Percentiles rank a stretch among this genome's conserved stretches.
Evolutionary conservation across 2,888 invertebrate species (phyloP).

Genomic region (Tridacna crocea): DNA sequence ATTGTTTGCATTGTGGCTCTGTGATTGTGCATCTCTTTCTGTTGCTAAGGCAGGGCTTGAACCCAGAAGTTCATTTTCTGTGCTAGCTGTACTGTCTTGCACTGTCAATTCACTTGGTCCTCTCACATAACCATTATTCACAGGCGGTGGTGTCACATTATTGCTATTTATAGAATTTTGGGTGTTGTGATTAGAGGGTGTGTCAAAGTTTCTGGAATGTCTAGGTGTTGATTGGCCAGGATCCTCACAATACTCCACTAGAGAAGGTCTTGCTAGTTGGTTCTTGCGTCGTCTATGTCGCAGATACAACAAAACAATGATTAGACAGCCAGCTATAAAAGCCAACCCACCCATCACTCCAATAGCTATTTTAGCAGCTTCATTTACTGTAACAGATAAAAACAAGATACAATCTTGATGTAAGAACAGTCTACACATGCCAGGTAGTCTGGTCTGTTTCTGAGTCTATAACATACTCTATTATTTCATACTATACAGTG

Average conservation of each 20-base stretch:
- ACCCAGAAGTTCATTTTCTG: background rate
- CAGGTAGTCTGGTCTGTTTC: too few species aligned
- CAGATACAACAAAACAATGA: slow-evolving; percentile 41
- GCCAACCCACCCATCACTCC: slow-evolving; percentile 55
- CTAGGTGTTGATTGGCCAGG: slow-evolving; percentile 29
- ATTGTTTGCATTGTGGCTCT: background rate
- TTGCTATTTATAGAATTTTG: slow-evolving; percentile 5
- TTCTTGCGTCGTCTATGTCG: slow-evolving; percentile 33
- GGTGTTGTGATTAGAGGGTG: background rate
- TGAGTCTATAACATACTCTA: too few species aligned
- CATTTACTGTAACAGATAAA: slow-evolving; percentile 55
- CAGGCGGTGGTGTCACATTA: background rate
- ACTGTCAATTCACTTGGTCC: background rate
- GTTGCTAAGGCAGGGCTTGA: background rate
- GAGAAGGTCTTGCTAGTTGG: slow-evolving; percentile 5
- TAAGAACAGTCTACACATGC: too few species aligned
- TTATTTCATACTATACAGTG: too few species aligned
- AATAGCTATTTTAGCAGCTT: slow-evolving; percentile 55
- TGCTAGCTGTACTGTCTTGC: background rate
- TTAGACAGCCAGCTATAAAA: slow-evolving; percentile 32
- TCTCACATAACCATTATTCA: background rate
- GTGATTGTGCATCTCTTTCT: background rate
- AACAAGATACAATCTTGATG: background rate
- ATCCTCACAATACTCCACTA: slow-evolving; percentile 29
- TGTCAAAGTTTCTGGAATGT: slow-evolving; percentile 20